A percentile compares a stretch with the other conserved stretches of the same genome.
phyloP scores from a whole-genome alignment of 2,113 vertebrate genomes.

The Plestiodon gilberti region DNA sequence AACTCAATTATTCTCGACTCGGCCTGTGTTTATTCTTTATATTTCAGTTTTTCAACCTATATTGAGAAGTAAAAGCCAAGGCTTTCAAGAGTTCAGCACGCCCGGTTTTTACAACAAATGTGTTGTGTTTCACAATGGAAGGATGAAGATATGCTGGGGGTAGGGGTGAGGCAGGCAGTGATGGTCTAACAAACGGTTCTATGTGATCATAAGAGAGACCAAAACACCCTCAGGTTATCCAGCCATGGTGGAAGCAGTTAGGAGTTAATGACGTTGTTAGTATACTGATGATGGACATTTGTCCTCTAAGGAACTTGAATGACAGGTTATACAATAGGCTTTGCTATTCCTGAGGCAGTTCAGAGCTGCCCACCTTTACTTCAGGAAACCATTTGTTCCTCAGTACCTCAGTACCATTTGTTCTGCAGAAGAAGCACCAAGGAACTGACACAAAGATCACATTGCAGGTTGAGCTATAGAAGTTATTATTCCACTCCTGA shows the following conservation, averaged over 20 bases:
- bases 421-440: slow-evolving; percentile 1
- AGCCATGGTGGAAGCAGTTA: background rate
- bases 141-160: background rate
- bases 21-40: background rate
- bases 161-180: too few relatives aligned
- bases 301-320: slow-evolving; percentile 11
- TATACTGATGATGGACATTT: slow-evolving; percentile 14
- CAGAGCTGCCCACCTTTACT: slow-evolving; percentile 1
- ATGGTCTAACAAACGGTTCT: background rate
- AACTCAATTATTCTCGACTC: background rate
- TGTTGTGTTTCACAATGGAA: background rate
- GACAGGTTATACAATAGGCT: slow-evolving; percentile 6
- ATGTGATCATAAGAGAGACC: background rate
- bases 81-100: background rate
- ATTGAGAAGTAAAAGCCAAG: background rate
- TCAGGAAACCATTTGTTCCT: too few relatives aligned
- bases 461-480: slow-evolving; percentile 2
- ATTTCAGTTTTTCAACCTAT: background rate
- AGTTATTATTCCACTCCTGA: background rate
- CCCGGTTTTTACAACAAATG: background rate
- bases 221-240: slow-evolving; percentile 3
- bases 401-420: background rate
- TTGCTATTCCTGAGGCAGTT: background rate
- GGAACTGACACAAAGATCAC: background rate
- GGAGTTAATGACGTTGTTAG: slow-evolving; percentile 18